Conservation (phyloP, 2,888 invertebrate genomes). For the Buathra laborator region DNA sequence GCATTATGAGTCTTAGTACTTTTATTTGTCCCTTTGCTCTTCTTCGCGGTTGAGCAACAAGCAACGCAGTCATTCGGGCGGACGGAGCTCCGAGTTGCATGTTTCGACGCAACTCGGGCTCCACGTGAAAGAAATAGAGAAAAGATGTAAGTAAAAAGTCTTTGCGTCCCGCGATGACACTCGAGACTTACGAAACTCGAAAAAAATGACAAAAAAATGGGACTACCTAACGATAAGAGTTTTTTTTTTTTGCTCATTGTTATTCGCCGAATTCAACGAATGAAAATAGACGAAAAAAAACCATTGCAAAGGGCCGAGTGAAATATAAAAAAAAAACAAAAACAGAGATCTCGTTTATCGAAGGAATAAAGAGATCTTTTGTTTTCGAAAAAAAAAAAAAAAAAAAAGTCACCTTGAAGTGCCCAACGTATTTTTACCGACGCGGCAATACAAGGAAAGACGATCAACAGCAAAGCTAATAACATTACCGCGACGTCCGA, state of each 20-base stretch:
- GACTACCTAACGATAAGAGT: too few relatives aligned
- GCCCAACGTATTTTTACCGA: background rate
- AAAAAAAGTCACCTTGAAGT: background rate
- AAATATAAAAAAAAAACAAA: too few relatives aligned
- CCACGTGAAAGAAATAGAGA: constrained; percentile 18
- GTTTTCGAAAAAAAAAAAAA: background rate
- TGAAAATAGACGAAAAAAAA: too few relatives aligned
- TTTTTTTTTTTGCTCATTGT: too few relatives aligned
- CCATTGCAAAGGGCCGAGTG: too few relatives aligned
- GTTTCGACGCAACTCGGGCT: constrained; percentile 33
- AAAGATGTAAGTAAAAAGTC: constrained; percentile 26
- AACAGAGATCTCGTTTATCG: background rate
- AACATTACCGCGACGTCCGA: background rate
- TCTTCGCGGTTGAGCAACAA: constrained; percentile 28
- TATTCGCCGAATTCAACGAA: too few relatives aligned
- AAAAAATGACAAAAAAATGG: background rate
- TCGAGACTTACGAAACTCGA: constrained; percentile 7
- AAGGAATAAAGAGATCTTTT: background rate
- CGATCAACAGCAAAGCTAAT: background rate
- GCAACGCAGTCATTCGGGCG: constrained; percentile 32
- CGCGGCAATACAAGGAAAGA: background rate
- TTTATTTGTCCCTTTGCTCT: constrained; percentile 21
- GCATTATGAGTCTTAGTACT: background rate
- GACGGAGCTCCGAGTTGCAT: background rate
- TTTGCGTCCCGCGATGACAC: constrained; percentile 50